Base-by-base conservation (phyloP, 2,113 vertebrate species). In the Vanacampus margaritifer region DNA sequence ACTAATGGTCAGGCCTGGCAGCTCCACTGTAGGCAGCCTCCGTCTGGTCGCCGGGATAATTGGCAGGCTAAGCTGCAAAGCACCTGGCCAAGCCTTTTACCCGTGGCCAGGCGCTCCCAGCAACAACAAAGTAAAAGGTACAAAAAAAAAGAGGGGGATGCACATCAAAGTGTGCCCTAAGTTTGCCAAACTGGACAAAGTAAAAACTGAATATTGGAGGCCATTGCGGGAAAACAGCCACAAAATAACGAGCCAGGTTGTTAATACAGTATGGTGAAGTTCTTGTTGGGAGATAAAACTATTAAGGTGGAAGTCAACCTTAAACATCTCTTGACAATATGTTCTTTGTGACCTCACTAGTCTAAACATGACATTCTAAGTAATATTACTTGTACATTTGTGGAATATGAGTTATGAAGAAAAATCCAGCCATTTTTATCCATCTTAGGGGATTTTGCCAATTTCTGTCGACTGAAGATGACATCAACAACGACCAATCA, bases 11-110 rank as follows among this genome's bases (percentile, higher is more conserved):
- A 84, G 85, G 82, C 80, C 84, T 84, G 69, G 2, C 61, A 86
- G 85, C 79, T 84, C 72, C 68, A 24, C 74, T 67, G 82, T 84
- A 56, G 79, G 69, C 74, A 32, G 72, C 75, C 69, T 83, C 26
- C 84, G 80, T 81, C 82, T 74, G 84, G 82, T 83, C 76, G 74
- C 63, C 10, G n/a, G 75, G 85, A 80, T 90, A 87, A 89, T 87
- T 87, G 85, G 76, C 82, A 87, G 82, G 81, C 81, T 71, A 82
- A 73, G 82, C 85, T 70, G 80, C 48, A 74, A 46, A 70, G 82
- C 87, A 86, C 86, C 87, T 87, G 84, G 84, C 82, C 81, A 67
- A 61, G 74, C 83, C 82, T 87, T 82, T 82, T 84, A 79, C 81
- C 82, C 79, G 60, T 62, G 23, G 39, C 78, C 85, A 83, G 81